Evolutionary conservation across 2,888 invertebrate genomes (phyloP).

Genomic region (Odontothrips loti): DNA sequence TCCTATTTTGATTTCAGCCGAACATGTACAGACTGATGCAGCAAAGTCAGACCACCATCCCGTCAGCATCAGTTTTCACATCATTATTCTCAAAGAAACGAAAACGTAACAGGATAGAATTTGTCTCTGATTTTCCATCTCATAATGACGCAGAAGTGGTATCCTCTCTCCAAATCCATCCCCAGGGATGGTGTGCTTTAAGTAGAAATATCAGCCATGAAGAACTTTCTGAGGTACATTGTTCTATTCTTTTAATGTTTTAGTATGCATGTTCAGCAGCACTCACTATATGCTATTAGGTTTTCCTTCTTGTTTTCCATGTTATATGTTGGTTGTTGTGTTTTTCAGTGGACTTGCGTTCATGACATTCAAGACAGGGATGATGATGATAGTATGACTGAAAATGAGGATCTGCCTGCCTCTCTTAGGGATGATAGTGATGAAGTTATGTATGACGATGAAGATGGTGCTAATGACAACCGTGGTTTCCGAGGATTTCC

Average conservation of each 20-base stretch:
- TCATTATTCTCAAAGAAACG: constrained; percentile 71
- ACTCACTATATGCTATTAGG: neutral
- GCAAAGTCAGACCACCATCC: constrained; percentile 73
- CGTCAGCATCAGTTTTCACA: constrained; percentile 74
- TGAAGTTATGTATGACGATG: neutral
- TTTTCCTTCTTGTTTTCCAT: neutral
- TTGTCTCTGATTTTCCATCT: constrained; percentile 83
- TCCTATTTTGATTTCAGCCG: constrained; percentile 60
- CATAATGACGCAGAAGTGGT: constrained; percentile 86
- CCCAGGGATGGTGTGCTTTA: constrained; percentile 83
- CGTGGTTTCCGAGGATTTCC: constrained; percentile 38
- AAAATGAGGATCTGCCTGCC: constrained; percentile 38
- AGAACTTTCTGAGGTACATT: constrained; percentile 74
- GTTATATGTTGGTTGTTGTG: constrained; percentile 32
- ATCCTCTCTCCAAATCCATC: constrained; percentile 83
- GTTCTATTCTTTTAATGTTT: neutral
- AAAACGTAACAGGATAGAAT: constrained; percentile 78
- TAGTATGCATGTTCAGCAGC: neutral
- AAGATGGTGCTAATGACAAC: neutral
- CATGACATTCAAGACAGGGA: constrained; percentile 81
- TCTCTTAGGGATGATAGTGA: neutral
- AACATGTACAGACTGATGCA: constrained; percentile 87
- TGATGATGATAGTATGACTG: constrained; percentile 44
- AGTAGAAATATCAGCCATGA: constrained; percentile 82
- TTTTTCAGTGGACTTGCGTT: constrained; percentile 82